These are phyloP conservation scores for Brachyptera risi DNA, from an alignment of 2,888 invertebrate genomes.

Conservation along the genomic window DNA sequence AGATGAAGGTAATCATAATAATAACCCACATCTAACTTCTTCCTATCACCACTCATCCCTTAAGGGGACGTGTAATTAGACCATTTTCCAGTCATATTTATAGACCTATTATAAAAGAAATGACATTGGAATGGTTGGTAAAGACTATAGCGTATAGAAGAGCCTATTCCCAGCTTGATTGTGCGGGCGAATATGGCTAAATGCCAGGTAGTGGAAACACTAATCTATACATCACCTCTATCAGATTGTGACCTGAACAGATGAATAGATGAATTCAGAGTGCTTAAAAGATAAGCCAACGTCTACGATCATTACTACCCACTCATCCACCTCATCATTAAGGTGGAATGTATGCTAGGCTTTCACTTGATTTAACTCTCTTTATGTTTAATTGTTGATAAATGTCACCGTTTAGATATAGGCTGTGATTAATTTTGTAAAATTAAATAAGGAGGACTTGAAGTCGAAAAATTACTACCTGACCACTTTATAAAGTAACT, in stretches of 20 bases:
- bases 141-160: background rate
- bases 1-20: too few relatives aligned
- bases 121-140: constrained; percentile 11
- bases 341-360: background rate
- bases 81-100: too few relatives aligned
- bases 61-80: too few relatives aligned
- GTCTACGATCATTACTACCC: constrained; percentile 1
- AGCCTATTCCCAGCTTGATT: constrained; percentile 4
- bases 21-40: too few relatives aligned
- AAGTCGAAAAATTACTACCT: too few relatives aligned
- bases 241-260: background rate
- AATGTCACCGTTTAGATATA: too few relatives aligned
- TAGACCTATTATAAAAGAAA: background rate
- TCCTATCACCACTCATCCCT: too few relatives aligned
- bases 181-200: constrained; percentile 5
- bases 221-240: constrained; percentile 5
- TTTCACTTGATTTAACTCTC: too few relatives aligned
- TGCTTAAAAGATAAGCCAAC: background rate
- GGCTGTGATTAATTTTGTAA: too few relatives aligned
- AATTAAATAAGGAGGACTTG: too few relatives aligned
- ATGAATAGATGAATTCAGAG: background rate
- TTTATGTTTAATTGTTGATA: too few relatives aligned
- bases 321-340: constrained; percentile 1
- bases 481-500: too few relatives aligned
- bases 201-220: constrained; percentile 7